A percentile compares a stretch with the other conserved stretches of the same genome.
phyloP scores from a whole-genome alignment of 2,888 invertebrate species.

The Odontothrips loti region DNA sequence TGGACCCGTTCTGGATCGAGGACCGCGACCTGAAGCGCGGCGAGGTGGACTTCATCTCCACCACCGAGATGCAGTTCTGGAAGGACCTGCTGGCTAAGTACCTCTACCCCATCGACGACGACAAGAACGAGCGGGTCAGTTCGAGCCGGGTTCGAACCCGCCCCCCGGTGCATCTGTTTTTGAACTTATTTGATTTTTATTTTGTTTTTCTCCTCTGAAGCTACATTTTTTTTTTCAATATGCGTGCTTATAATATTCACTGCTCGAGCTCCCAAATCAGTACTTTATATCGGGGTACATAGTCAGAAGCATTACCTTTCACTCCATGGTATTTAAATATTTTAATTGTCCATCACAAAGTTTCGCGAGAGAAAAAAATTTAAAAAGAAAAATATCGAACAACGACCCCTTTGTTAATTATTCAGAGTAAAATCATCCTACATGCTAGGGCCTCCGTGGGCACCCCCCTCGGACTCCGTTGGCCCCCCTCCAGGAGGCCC shows the following conservation, averaged over 20 bases:
- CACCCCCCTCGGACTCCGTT: too few relatives aligned
- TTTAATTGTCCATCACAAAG: too few relatives aligned
- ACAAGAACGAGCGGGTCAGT: conserved; percentile 83
- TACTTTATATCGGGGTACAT: too few relatives aligned
- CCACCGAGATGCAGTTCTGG: conserved; percentile 88
- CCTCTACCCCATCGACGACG: conserved; percentile 87
- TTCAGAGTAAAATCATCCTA: too few relatives aligned
- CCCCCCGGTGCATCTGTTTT: background rate
- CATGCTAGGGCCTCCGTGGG: too few relatives aligned
- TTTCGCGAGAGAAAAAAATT: too few relatives aligned
- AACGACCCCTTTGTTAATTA: too few relatives aligned
- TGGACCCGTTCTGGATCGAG: conserved; percentile 93
- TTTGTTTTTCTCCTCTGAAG: background rate
- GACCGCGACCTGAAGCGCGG: conserved; percentile 85
- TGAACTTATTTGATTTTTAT: background rate
- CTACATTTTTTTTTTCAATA: background rate
- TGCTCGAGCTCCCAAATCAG: background rate
- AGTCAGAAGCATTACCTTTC: too few relatives aligned
- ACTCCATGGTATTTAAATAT: too few relatives aligned
- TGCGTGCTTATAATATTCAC: conserved; percentile 7
- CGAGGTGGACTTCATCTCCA: conserved; percentile 80
- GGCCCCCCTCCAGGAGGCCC: too few relatives aligned
- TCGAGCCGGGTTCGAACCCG: too few relatives aligned
- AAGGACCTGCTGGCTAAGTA: conserved; percentile 91
- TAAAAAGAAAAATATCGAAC: too few relatives aligned